Evolutionary conservation across 2,888 invertebrate genomes (phyloP).

Genomic region (Hermaeophaga mercurialis): DNA sequence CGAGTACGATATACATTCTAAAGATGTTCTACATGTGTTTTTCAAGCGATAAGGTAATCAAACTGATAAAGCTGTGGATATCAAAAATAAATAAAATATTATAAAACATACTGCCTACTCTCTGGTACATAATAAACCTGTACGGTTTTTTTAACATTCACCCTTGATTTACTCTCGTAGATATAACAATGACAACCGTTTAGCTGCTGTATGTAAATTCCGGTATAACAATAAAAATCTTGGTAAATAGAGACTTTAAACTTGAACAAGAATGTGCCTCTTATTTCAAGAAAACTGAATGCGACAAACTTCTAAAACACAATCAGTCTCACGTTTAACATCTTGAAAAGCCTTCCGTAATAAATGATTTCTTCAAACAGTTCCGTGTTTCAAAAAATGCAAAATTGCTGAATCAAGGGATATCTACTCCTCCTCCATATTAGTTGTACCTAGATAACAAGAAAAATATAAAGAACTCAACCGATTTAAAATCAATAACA

Average conservation of each 20-base stretch:
- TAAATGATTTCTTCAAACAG: too few species aligned
- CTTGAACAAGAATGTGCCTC: not conserved
- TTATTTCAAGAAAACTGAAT: too few species aligned
- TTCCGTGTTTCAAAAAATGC: too few species aligned
- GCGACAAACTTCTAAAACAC: too few species aligned
- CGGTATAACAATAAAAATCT: not conserved
- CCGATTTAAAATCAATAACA: too few species aligned
- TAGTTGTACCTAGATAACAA: too few species aligned
- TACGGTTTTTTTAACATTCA: conserved; percentile 28
- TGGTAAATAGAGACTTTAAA: not conserved
- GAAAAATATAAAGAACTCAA: too few species aligned
- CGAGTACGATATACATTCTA: conserved; percentile 48
- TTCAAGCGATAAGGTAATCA: conserved; percentile 54
- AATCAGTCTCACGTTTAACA: too few species aligned
- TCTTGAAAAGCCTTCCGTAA: too few species aligned
- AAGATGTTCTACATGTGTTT: conserved; percentile 56
- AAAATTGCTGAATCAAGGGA: too few species aligned
- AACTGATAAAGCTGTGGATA: conserved; percentile 48
- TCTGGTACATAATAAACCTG: conserved; percentile 36
- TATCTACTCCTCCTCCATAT: too few species aligned
- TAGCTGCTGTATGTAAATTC: conserved; percentile 15
- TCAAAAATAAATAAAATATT: conserved; percentile 44
- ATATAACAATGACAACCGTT: conserved; percentile 17
- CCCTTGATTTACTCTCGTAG: conserved; percentile 20
- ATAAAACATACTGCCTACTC: conserved; percentile 42